Evolutionary conservation across 2,797 vertebrate species (phyloP).

Genomic region (Gymnopithys bicolor): DNA sequence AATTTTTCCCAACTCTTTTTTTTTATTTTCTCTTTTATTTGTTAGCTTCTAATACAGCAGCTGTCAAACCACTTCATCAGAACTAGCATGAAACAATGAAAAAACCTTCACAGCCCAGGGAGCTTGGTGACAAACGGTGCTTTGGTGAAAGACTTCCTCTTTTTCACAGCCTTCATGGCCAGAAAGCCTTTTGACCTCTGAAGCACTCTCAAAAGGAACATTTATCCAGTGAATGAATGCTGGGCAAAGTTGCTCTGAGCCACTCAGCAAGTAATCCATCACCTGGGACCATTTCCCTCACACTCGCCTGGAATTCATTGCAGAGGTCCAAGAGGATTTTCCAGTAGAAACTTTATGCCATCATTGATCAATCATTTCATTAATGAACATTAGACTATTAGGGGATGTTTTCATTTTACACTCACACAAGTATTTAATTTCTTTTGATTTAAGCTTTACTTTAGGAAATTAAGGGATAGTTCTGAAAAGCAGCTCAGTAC

Average conservation of each 20-base stretch:
- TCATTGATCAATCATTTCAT: neutral
- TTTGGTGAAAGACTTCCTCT: slow-evolving; percentile 30
- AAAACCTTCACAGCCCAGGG: neutral
- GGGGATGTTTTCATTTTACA: neutral
- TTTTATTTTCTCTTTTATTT: slow-evolving; percentile 10
- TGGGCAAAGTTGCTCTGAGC: slow-evolving; percentile 10
- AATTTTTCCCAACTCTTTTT: neutral
- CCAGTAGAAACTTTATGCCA: neutral
- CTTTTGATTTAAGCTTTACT: neutral
- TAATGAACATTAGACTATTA: neutral
- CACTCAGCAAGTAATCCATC: slow-evolving; percentile 31
- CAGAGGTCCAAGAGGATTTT: neutral
- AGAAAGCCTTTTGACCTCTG: slow-evolving; percentile 39
- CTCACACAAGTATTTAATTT: neutral
- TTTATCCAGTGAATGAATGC: slow-evolving; percentile 16
- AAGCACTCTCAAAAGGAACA: slow-evolving; percentile 24
- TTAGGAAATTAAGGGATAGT: neutral
- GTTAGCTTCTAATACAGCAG: slow-evolving; percentile 4
- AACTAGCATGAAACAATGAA: slow-evolving; percentile 10
- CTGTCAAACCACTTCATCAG: slow-evolving; percentile 1
- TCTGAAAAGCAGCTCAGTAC: neutral
- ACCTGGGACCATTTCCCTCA: slow-evolving; percentile 1
- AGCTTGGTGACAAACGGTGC: neutral
- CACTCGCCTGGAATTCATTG: slow-evolving; percentile 1
- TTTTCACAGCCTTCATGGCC: slow-evolving; percentile 10